Base-by-base conservation (phyloP, 2,888 invertebrate species). In the Cosmia pyralina region DNA sequence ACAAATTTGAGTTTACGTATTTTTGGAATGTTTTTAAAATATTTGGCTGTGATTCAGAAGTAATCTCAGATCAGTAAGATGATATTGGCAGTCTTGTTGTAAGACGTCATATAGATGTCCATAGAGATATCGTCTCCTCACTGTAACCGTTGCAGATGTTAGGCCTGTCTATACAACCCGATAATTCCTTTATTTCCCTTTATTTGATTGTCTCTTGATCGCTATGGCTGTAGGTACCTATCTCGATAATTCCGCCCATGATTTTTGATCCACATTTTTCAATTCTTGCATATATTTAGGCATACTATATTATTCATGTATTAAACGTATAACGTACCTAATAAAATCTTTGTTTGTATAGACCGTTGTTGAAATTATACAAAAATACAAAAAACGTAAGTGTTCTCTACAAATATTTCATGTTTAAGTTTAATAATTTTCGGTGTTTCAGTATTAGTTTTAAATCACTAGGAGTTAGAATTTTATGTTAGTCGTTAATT, bases 401-500 rank as follows among this genome's bases (percentile, higher is more conserved):
- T 92, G 91, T 92, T 90, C 81, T 48, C 79, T 82, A 71, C 86
- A 84, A 65, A 89, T 88, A 90, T 92, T 93, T 94, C 90, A 90
- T 92, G 93, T 93, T 60, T 88, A 78, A 50, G 34, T 64, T 64
- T 38, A 81, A 82, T 92, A 88, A 88, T 89, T 93, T 82, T 84
- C 87, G 89, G 90, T 93, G 90, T 93, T 90, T 90, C 94, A 95
- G 94, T 95, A 94, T 95, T 95, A 94, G 94, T 93, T 93, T 93
- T 93, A 94, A 94, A 94, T 94, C 91, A 90, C 87, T 94, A 94
- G 94, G 90, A 91, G 93, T 93, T 94, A 93, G 92, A 92, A 88
- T 93, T 93, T 95, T 95, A 94, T 94, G 93, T 95, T 95, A 95
- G 95, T 93, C 88, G 94, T 94, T 95, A 94, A 93, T 94, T 95